Conservation (phyloP, 2,888 invertebrate species). For the Tuta absoluta region DNA sequence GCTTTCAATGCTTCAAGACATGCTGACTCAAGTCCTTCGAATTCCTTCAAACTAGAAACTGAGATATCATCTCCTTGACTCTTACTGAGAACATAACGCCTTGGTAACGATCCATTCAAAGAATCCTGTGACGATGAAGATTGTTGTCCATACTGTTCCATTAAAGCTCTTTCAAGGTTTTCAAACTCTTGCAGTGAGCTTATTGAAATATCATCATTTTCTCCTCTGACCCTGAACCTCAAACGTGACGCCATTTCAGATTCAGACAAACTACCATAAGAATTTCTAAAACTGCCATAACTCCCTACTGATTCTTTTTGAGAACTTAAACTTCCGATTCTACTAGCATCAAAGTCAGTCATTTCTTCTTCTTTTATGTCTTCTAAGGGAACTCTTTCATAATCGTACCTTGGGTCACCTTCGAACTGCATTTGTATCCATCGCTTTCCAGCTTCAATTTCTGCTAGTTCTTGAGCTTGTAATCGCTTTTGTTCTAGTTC, state of each 20-base stretch:
- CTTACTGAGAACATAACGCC: slow-evolving; percentile 85
- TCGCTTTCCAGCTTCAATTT: slow-evolving; percentile 88
- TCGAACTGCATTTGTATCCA: slow-evolving; percentile 96
- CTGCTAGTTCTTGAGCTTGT: slow-evolving; percentile 75
- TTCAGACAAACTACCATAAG: slow-evolving; percentile 95
- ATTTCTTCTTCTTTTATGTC: slow-evolving; percentile 96
- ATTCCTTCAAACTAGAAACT: slow-evolving; percentile 93
- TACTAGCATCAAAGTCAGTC: slow-evolving; percentile 90
- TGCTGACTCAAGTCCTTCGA: slow-evolving; percentile 94
- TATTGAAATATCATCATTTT: slow-evolving; percentile 95
- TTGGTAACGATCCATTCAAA: slow-evolving; percentile 90
- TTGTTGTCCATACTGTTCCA: slow-evolving; percentile 87
- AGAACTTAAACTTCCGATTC: slow-evolving; percentile 89
- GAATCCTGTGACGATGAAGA: slow-evolving; percentile 93
- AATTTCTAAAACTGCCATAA: slow-evolving; percentile 91
- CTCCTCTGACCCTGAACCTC: slow-evolving; percentile 91
- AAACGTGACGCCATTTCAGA: slow-evolving; percentile 92
- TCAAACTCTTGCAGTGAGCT: slow-evolving; percentile 97
- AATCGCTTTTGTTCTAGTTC: slow-evolving; percentile 84
- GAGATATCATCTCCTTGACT: slow-evolving; percentile 93
- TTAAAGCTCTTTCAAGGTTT: slow-evolving; percentile 91
- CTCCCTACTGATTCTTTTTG: slow-evolving; percentile 90
- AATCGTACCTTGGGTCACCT: slow-evolving; percentile 88
- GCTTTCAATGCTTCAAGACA: slow-evolving; percentile 91
- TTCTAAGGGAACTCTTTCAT: slow-evolving; percentile 91